Evolutionary conservation across 2,113 vertebrate species (phyloP).

Genomic region (Tonatia bakeri): DNA sequence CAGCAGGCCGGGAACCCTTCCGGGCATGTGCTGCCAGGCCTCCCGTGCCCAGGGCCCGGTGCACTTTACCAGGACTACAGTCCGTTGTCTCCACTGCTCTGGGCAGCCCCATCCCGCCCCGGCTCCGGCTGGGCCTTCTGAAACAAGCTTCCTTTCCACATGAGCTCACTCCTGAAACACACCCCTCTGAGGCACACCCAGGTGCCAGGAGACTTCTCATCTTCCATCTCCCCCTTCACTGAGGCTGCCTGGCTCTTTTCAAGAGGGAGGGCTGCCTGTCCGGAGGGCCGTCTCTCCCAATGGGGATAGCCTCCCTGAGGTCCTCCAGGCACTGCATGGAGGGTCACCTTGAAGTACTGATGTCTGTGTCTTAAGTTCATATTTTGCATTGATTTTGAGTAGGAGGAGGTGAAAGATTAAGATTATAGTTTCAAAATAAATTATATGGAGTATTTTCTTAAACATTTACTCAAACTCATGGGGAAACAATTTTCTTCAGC

Average conservation of each 20-base stretch:
- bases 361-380: not conserved
- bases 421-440: conserved; percentile 3
- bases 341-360: not conserved
- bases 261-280: not conserved
- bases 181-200: not conserved
- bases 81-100: not conserved
- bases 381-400: conserved; percentile 10
- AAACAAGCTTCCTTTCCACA: not conserved
- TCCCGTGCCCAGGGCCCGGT: not conserved
- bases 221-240: not conserved
- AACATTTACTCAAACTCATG: not conserved
- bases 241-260: not conserved
- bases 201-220: not conserved
- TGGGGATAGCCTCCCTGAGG: no score
- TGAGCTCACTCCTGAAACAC: not conserved
- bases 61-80: not conserved
- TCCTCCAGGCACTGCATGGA: not conserved
- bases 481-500: not conserved
- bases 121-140: not conserved
- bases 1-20: not conserved
- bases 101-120: not conserved
- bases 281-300: not conserved
- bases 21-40: not conserved
- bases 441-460: not conserved
- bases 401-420: not conserved